Conservation (phyloP, 2,888 invertebrate genomes). For the Archips crataeganus region DNA sequence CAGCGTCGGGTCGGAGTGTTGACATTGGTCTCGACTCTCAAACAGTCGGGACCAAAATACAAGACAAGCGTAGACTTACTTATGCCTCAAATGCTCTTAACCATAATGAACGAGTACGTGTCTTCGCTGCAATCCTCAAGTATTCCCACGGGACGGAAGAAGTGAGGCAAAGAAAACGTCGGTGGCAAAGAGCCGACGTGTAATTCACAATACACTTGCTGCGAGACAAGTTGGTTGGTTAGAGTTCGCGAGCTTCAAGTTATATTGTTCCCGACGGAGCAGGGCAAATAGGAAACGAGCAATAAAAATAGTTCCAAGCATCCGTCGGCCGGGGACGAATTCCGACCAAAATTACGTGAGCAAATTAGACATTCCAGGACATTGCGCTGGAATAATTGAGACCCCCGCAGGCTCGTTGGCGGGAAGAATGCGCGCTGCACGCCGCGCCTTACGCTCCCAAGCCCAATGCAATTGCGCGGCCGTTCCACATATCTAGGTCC, state of each 20-base stretch:
- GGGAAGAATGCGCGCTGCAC: constrained; percentile 58
- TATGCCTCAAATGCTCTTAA: constrained; percentile 44
- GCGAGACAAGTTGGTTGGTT: constrained; percentile 74
- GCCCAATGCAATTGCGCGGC: constrained; percentile 7
- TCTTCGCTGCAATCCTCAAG: constrained; percentile 48
- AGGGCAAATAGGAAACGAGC: constrained; percentile 82
- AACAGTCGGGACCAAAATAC: constrained; percentile 34
- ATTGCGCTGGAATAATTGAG: constrained; percentile 79
- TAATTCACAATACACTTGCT: constrained; percentile 79
- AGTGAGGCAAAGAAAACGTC: constrained; percentile 61
- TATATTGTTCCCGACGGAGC: constrained; percentile 78
- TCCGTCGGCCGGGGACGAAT: constrained; percentile 78
- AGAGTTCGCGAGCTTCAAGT: constrained; percentile 73
- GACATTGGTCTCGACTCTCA: constrained; percentile 39
- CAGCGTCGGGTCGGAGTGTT: constrained; percentile 34
- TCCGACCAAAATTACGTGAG: constrained; percentile 84
- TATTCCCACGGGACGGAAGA: constrained; percentile 62
- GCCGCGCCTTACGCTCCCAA: not conserved
- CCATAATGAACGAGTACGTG: constrained; percentile 53
- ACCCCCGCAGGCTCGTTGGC: constrained; percentile 61
- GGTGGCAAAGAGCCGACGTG: constrained; percentile 66
- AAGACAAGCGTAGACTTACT: constrained; percentile 38
- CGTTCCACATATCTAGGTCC: constrained; percentile 15
- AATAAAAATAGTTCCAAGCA: constrained; percentile 83
- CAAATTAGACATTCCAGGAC: constrained; percentile 84